phyloP scores from a whole-genome alignment of 2,113 vertebrate species.

The Myiagra hebetior region DNA sequence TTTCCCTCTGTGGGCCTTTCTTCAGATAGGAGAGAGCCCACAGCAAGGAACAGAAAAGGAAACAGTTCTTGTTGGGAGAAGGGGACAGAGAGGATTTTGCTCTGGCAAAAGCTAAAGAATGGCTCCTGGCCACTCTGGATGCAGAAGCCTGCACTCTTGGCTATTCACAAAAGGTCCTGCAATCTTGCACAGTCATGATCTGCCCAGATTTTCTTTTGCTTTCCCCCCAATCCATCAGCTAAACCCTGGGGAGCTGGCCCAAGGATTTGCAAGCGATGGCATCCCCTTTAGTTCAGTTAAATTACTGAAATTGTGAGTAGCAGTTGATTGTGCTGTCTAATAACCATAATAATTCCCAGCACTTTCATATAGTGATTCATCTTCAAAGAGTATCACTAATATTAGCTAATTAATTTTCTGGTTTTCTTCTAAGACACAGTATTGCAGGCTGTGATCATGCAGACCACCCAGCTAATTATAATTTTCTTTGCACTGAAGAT shows the following conservation, averaged over 20 bases:
- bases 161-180: background rate
- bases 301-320: background rate
- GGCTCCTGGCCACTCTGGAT: background rate
- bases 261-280: background rate
- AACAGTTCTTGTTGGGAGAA: background rate
- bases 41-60: background rate
- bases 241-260: background rate
- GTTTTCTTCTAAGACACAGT: constrained; percentile 1
- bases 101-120: background rate
- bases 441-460: constrained; percentile 29
- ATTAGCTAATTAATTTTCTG: constrained; percentile 55
- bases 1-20: background rate
- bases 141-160: background rate
- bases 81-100: background rate
- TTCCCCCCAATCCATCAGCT: background rate
- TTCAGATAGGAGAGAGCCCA: background rate
- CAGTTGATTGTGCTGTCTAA: background rate
- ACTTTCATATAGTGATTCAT: constrained; percentile 4
- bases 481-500: constrained; percentile 38
- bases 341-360: constrained; percentile 20
- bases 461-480: constrained; percentile 27
- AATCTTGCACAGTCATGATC: background rate
- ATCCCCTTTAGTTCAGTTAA: background rate
- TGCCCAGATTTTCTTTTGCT: background rate
- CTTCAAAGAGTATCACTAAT: constrained; percentile 28